Conservation (phyloP, 1,140 invertebrate species). For the Halictus rubicundus region DNA sequence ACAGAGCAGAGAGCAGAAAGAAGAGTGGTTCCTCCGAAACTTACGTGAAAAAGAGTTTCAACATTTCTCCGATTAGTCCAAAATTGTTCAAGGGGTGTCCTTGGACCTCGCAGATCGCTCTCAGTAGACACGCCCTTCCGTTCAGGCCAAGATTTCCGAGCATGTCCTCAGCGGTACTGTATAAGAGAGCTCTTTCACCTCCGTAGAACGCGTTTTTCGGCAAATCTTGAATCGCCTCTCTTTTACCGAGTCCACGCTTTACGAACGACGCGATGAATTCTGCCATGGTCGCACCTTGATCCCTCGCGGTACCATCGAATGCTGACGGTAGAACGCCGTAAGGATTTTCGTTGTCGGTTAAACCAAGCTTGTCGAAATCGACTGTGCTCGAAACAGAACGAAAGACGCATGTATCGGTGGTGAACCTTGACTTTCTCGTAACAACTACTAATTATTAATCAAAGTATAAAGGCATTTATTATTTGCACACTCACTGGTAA, state of each 20-base stretch:
- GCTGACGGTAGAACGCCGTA: conserved; percentile 87
- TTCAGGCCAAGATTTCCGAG: conserved; percentile 88
- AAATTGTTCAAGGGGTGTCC: conserved; percentile 88
- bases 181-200: conserved; percentile 88
- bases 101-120: conserved; percentile 92
- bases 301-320: conserved; percentile 85
- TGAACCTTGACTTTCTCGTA: too few species aligned
- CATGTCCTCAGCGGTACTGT: conserved; percentile 88
- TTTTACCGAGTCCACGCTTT: conserved; percentile 83
- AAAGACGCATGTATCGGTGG: too few species aligned
- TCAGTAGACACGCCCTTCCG: conserved; percentile 89
- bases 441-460: too few species aligned
- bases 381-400: conserved; percentile 81
- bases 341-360: conserved; percentile 92
- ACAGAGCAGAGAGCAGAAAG: background rate
- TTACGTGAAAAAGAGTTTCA: conserved; percentile 91
- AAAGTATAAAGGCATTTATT: too few species aligned
- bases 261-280: conserved; percentile 88
- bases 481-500: conserved; percentile 86
- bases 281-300: conserved; percentile 84
- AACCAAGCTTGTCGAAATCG: conserved; percentile 90
- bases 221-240: conserved; percentile 75
- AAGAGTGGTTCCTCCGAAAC: conserved; percentile 59
- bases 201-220: conserved; percentile 85
- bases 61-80: conserved; percentile 88